Evolutionary conservation across 2,888 invertebrate species (phyloP).

Genomic region (Ectemnius continuus): DNA sequence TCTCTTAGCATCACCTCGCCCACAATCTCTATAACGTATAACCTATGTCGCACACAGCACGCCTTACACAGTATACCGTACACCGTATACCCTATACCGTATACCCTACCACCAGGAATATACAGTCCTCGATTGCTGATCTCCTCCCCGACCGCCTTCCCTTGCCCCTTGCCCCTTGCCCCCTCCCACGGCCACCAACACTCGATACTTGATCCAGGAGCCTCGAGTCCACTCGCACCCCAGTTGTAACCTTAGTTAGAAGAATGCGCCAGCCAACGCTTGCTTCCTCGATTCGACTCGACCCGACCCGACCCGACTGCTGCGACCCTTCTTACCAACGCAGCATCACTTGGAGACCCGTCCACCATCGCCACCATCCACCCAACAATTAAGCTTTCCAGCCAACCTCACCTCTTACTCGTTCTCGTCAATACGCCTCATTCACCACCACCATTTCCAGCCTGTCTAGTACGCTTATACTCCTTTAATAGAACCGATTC

Average conservation of each 20-base stretch:
- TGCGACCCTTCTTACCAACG: too few relatives aligned
- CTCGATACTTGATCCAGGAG: slow-evolving; percentile 45
- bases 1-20: slow-evolving; percentile 76
- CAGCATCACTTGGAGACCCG: too few relatives aligned
- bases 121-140: slow-evolving; percentile 53
- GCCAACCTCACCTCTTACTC: too few relatives aligned
- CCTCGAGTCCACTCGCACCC: slow-evolving; percentile 39
- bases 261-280: background rate
- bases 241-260: slow-evolving; percentile 18
- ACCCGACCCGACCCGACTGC: too few relatives aligned
- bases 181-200: slow-evolving; percentile 12
- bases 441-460: too few relatives aligned
- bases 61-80: slow-evolving; percentile 35
- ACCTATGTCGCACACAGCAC: slow-evolving; percentile 18
- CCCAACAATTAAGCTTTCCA: too few relatives aligned
- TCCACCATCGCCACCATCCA: too few relatives aligned
- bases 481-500: too few relatives aligned
- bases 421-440: too few relatives aligned
- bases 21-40: slow-evolving; percentile 61
- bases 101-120: background rate
- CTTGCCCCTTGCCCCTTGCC: too few relatives aligned
- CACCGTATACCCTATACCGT: slow-evolving; percentile 10
- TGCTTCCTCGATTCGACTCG: too few relatives aligned
- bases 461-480: too few relatives aligned
- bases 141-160: background rate